Evolutionary conservation across 2,113 vertebrate species (phyloP).

Genomic region (Anhinga rufa): DNA sequence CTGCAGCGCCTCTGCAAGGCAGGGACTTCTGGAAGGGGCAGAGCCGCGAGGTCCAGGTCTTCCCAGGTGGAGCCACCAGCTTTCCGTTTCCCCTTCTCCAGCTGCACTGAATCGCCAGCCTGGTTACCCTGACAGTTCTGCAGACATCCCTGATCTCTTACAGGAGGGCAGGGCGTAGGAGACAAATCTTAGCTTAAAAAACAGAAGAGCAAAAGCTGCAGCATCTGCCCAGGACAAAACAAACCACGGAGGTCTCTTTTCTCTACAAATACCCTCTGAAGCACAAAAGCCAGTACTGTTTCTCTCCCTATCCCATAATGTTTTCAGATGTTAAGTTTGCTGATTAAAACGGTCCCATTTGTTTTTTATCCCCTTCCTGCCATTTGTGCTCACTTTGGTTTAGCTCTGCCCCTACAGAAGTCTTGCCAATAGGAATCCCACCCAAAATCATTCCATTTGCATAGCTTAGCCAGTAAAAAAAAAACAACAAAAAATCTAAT

Average conservation of each 20-base stretch:
- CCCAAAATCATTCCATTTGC: background rate
- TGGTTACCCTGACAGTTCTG: background rate
- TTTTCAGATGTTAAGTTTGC: background rate
- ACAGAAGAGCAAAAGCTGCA: background rate
- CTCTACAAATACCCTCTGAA: background rate
- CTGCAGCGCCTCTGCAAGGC: background rate
- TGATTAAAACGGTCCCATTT: background rate
- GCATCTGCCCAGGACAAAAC: background rate
- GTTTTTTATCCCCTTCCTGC: background rate
- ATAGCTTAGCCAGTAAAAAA: background rate
- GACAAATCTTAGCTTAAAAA: background rate
- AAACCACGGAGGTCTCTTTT: background rate
- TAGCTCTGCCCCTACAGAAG: background rate
- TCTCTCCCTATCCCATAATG: background rate
- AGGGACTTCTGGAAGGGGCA: background rate
- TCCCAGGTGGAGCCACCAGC: background rate
- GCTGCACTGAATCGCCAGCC: background rate
- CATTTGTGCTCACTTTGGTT: background rate
- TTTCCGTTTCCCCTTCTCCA: background rate
- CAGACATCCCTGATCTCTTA: background rate
- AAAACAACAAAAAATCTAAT: background rate
- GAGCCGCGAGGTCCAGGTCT: background rate
- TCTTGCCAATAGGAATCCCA: background rate
- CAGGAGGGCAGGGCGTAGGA: background rate
- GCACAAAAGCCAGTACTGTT: background rate